Conservation (phyloP, 2,888 invertebrate species). For the Pandemis corylana region DNA sequence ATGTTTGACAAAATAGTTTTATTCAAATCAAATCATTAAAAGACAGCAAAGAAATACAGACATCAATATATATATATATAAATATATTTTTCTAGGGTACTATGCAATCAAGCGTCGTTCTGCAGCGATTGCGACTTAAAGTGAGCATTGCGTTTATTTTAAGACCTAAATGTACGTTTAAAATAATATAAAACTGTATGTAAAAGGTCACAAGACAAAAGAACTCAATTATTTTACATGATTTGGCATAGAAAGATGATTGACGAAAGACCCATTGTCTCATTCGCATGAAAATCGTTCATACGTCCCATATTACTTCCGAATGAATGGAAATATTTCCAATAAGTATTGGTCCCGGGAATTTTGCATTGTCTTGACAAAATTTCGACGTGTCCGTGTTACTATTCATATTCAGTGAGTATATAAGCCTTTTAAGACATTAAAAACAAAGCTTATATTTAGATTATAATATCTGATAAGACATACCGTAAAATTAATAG, state of each 20-base stretch:
- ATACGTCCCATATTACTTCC: conserved; percentile 75
- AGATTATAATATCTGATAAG: neutral
- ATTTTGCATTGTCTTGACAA: conserved; percentile 50
- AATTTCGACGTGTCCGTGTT: conserved; percentile 56
- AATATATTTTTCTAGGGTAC: no score
- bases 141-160: neutral
- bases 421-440: neutral
- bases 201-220: neutral
- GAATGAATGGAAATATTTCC: conserved; percentile 74
- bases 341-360: conserved; percentile 65
- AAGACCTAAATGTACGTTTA: neutral
- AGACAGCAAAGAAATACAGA: neutral
- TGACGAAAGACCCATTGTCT: conserved; percentile 60
- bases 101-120: neutral
- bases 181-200: neutral
- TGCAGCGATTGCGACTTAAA: neutral
- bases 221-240: conserved; percentile 13
- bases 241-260: conserved; percentile 42
- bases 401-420: conserved; percentile 48
- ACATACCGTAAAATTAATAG: no score
- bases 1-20: no score
- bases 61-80: no score
- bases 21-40: neutral
- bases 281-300: conserved; percentile 66
- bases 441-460: neutral